Percentiles rank a stretch among this genome's conserved stretches.
Conservation (phyloP, 2,888 invertebrate species). For the Acheta domesticus region DNA sequence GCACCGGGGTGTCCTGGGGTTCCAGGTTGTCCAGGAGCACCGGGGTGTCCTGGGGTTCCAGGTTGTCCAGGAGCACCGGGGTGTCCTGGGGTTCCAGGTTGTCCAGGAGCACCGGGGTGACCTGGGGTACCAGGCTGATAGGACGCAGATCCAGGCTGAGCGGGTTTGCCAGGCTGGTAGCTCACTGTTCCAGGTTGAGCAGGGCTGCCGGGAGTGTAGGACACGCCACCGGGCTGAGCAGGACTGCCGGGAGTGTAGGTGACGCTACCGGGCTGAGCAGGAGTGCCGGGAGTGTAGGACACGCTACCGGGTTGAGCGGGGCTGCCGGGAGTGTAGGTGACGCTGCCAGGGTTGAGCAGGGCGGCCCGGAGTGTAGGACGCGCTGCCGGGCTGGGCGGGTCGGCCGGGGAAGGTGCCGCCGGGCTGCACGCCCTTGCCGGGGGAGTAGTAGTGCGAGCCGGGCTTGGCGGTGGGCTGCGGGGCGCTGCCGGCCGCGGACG, state of each 20-base stretch:
- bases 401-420: slow-evolving; percentile 37
- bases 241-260: not conserved
- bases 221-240: not conserved
- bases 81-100: slow-evolving; percentile 39
- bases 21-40: slow-evolving; percentile 21
- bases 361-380: slow-evolving; percentile 52
- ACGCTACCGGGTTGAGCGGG: not conserved
- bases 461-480: slow-evolving; percentile 40
- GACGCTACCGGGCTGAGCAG: not conserved
- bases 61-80: slow-evolving; percentile 36
- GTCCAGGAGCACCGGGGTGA: slow-evolving; percentile 37
- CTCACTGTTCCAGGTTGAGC: not conserved
- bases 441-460: not conserved
- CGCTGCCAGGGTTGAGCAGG: slow-evolving; percentile 30
- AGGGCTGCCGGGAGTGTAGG: slow-evolving; percentile 42
- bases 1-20: slow-evolving; percentile 38
- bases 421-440: slow-evolving; percentile 21
- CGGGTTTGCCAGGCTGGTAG: not conserved
- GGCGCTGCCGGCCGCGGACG: not conserved
- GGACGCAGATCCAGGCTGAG: not conserved
- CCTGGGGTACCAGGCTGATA: slow-evolving; percentile 30
- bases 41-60: not conserved
- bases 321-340: not conserved
- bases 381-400: slow-evolving; percentile 28
- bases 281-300: not conserved